Evolutionary conservation across 2,888 invertebrate genomes (phyloP).

Genomic region (Itoplectis maculator): DNA sequence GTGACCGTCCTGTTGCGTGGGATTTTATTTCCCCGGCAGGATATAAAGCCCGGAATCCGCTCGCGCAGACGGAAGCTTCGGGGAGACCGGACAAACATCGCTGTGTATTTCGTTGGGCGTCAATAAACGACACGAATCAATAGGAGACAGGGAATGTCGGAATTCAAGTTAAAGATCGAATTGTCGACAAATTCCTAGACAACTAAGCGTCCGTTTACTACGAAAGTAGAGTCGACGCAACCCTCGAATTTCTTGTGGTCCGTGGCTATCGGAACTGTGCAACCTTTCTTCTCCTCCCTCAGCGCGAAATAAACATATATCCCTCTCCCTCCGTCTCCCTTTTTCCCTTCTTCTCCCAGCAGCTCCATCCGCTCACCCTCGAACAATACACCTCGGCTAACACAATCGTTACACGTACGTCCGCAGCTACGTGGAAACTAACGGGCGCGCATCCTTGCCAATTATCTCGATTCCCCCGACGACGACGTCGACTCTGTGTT

Average conservation of each 20-base stretch:
- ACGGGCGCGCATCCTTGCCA: conserved; percentile 66
- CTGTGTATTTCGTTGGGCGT: conserved; percentile 19
- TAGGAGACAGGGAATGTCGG: too few relatives aligned
- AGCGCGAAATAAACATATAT: too few relatives aligned
- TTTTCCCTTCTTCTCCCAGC: too few relatives aligned
- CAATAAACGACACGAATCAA: conserved; percentile 43
- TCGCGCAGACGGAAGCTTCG: conserved; percentile 32
- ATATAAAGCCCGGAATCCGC: conserved; percentile 25
- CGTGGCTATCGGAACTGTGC: too few relatives aligned
- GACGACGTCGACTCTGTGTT: conserved; percentile 31
- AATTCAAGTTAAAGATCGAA: too few relatives aligned
- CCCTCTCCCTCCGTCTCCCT: too few relatives aligned
- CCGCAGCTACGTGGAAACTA: conserved; percentile 61
- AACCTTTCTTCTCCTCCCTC: too few relatives aligned
- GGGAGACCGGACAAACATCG: conserved; percentile 23
- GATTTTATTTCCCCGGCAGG: conserved; percentile 24
- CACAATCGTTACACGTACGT: conserved; percentile 67
- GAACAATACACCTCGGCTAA: conserved; percentile 53
- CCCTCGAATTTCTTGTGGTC: too few relatives aligned
- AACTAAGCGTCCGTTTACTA: too few relatives aligned
- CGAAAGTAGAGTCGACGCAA: too few relatives aligned
- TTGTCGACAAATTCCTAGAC: too few relatives aligned
- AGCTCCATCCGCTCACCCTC: conserved; percentile 8
- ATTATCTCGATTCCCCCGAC: conserved; percentile 65
- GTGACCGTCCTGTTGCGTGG: conserved; percentile 20